Percentiles rank a stretch among this genome's conserved stretches.
phyloP scores from a whole-genome alignment of 2,797 vertebrate species.

The Acomys russatus region DNA sequence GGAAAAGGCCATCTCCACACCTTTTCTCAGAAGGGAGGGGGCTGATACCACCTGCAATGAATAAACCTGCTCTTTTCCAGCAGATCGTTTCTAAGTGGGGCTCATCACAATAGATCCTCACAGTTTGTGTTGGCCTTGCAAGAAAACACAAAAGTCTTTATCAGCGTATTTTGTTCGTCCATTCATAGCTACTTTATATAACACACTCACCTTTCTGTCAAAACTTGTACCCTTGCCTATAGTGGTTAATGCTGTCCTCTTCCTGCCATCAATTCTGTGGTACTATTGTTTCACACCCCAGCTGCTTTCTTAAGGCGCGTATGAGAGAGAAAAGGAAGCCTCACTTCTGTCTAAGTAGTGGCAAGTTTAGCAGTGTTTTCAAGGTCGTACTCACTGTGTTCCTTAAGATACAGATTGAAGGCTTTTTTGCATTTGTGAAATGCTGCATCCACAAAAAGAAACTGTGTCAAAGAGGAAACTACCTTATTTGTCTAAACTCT shows the following conservation, averaged over 20 bases:
- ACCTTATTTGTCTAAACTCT: conserved; percentile 57
- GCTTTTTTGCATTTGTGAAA: conserved; percentile 65
- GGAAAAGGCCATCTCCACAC: conserved; percentile 3
- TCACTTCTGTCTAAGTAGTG: conserved; percentile 39
- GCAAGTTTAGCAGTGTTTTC: conserved; percentile 59
- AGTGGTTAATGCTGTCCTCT: background rate
- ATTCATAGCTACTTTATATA: conserved; percentile 54
- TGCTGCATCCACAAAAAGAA: conserved; percentile 61
- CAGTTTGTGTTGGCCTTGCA: conserved; percentile 64
- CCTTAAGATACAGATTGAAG: background rate
- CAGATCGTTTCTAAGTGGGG: conserved; percentile 64
- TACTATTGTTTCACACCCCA: background rate
- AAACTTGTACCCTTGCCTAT: conserved; percentile 42
- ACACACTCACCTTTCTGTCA: conserved; percentile 32
- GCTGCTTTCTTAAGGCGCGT: background rate
- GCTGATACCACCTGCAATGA: conserved; percentile 49
- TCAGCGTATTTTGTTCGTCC: background rate
- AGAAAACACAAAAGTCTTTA: conserved; percentile 45
- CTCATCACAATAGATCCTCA: conserved; percentile 57
- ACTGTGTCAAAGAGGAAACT: conserved; percentile 41
- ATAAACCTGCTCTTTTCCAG: conserved; percentile 62
- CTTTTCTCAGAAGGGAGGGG: conserved; percentile 73
- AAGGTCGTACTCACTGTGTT: conserved; percentile 52
- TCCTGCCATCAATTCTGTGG: background rate
- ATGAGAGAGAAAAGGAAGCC: background rate